Percentiles rank a stretch among this genome's conserved stretches.
phyloP scores from a whole-genome alignment of 2,113 vertebrate genomes.

The Hippocampus zosterae region DNA sequence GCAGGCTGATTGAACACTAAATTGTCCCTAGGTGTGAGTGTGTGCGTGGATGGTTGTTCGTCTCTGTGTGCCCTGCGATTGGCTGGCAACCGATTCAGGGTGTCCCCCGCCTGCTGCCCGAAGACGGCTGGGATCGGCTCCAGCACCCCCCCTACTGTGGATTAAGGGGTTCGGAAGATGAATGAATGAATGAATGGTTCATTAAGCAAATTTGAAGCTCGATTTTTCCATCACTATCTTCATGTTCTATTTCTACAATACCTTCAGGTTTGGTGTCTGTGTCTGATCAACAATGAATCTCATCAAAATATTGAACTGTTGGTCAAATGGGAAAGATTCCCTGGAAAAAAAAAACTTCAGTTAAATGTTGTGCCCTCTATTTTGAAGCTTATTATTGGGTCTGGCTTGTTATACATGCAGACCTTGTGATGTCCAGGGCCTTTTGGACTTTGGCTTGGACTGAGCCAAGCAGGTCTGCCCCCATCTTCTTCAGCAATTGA shows the following conservation, averaged over 20 bases:
- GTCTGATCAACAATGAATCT: constrained; percentile 99
- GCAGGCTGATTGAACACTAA: too few relatives aligned
- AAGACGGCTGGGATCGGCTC: too few relatives aligned
- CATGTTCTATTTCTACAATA: constrained; percentile 46
- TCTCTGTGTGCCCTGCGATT: too few relatives aligned
- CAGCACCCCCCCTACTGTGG: too few relatives aligned
- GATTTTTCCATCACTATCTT: too few relatives aligned
- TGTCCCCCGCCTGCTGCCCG: too few relatives aligned
- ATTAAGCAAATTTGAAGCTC: too few relatives aligned
- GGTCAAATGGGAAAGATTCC: constrained; percentile 97
- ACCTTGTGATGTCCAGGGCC: constrained; percentile 95
- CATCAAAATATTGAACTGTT: constrained; percentile 99
- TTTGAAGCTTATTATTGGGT: background rate
- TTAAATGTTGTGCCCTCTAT: background rate
- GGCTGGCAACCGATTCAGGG: too few relatives aligned
- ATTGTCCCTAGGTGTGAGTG: too few relatives aligned
- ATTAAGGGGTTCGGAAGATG: too few relatives aligned
- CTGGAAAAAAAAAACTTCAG: constrained; percentile 54
- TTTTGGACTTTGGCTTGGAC: constrained; percentile 98
- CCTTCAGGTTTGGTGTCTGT: constrained; percentile 98
- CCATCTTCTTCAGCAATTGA: constrained; percentile 98
- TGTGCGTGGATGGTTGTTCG: too few relatives aligned
- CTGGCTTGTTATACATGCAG: background rate
- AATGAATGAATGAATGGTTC: too few relatives aligned
- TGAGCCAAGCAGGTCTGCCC: constrained; percentile 92